Base-by-base conservation (phyloP, 1,140 invertebrate species). In the Macrostomum lignano region DNA sequence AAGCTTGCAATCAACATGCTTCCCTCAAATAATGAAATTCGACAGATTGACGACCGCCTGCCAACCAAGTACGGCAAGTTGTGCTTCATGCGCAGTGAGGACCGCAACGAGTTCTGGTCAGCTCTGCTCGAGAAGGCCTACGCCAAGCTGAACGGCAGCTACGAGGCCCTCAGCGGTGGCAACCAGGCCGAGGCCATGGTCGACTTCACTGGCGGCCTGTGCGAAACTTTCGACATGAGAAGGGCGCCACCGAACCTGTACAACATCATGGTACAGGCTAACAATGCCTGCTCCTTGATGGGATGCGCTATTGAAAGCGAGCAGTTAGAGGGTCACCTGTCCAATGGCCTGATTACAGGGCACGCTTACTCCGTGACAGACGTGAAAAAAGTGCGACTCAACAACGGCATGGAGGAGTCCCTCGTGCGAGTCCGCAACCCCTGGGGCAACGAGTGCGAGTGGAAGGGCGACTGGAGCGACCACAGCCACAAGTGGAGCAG, bases 131-230 rank as follows among this genome's bases (percentile, higher is more conserved):
- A 74, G 52, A 73, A 73, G 54, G 71, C 71, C 14, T 73, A 73
- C 49, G 71, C 71, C 28, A 73, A 73, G 68, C 55, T 41, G 11
- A 32, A 17, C 20, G 86, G 86, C 1, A 88, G 79, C 0, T 98
- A 96, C 54, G 88, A 96, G 58, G 74, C 84, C 0, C 62, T 96
- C 0, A 93, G 93, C 52, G 88, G 88, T 26, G 88, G 88, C 17
- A 76, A 77, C 1, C 88, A 82, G 1, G 78, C 75, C 44, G 88
- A 98, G 53, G 88, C 86, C 1, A 82, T 96, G 72, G 86, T 93
- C 49, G 88, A 98, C 60, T 94, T 96, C 51, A 96, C 86, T 7
- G 86, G 82, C 2, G 32, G 32, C 17, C 5, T 33, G 14, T 25
- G 22, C 24, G 32, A 32, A 31, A 9, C 48, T 38, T 49, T 54